These are phyloP conservation scores for Meda fulgida DNA, from an alignment of 2,797 vertebrate species.

Conservation along the genomic window DNA sequence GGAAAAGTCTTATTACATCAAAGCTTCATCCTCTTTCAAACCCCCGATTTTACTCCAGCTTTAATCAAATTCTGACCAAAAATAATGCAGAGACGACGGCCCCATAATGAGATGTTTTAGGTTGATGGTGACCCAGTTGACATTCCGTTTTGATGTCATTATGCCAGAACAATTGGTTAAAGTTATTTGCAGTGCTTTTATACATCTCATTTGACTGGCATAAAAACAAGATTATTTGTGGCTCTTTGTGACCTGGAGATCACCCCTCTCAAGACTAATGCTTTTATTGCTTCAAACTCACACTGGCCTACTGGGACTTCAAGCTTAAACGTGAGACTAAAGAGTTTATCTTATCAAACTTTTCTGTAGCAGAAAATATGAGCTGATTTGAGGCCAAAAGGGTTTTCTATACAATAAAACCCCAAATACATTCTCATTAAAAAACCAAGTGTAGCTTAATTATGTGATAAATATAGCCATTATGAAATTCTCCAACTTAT, in stretches of 20 bases:
- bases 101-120: slow-evolving; percentile 2
- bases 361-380: background rate
- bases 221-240: slow-evolving; percentile 13
- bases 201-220: background rate
- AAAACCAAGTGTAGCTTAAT: background rate
- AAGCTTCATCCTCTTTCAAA: background rate
- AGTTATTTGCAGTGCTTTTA: background rate
- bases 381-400: background rate
- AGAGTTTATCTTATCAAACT: background rate
- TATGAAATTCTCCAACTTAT: background rate
- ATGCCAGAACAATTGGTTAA: background rate
- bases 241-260: slow-evolving; percentile 10
- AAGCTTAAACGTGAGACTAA: background rate
- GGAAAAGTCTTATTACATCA: background rate
- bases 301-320: too few species aligned
- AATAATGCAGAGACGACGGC: background rate
- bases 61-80: slow-evolving; percentile 6
- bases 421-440: background rate
- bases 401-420: background rate
- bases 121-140: slow-evolving; percentile 25
- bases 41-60: background rate
- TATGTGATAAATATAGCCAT: background rate
- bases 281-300: background rate
- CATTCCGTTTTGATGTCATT: slow-evolving; percentile 7
- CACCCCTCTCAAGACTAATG: background rate